Base-by-base conservation (phyloP, 2,113 vertebrate genomes). In the Semnopithecus entellus region DNA sequence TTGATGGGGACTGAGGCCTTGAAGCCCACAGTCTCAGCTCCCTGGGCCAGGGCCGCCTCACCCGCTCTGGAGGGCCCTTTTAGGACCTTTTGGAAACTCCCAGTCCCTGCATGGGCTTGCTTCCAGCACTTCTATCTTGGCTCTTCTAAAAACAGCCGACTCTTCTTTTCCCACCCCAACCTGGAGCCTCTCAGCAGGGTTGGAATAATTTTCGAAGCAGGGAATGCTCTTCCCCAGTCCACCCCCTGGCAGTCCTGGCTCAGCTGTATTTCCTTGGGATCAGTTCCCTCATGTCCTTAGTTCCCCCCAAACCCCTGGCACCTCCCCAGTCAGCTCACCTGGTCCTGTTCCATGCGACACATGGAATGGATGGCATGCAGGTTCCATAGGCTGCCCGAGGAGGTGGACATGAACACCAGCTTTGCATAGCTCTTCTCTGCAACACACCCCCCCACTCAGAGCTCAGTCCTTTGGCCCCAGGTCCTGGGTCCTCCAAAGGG, bases 351-450 rank as follows among this genome's bases (percentile, higher is more conserved):
- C 97, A 99, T 99, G 97, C 99, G 99, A 97, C 99, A 99, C 99
- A 99, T 99, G 98, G 99, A 99, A 72, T 99, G 99, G 98, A 99
- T 99, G 89, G 99, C 99, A 90, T 99, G 99, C 96, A 99, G 98
- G 97, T 99, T 99, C 99, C 99, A 99, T 93, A 99, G 99, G 98
- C 99, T 99, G 97, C 99, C 99, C 23, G 99, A 99, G 89, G 99
- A 99, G 98, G 99, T 99, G 92, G 99, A 99, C 98, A 99, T 99
- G 98, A 99, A 99, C 96, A 99, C 99, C 98, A 99, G 98, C 98
- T 99, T 99, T 84, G 99, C 99, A 88, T 99, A 99, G 98, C 92
- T 99, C 96, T 99, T 99, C 97, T 99, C 99, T 99, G 98, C 96
- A 98, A 98, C 61, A 98, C 40, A 97, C 48, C 48, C 48, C 1